A percentile compares a stretch with the other conserved stretches of the same genome.
These are phyloP conservation scores for Carpatolechia fugitivella DNA, from an alignment of 2,888 invertebrate species.

Conservation along the genomic window DNA sequence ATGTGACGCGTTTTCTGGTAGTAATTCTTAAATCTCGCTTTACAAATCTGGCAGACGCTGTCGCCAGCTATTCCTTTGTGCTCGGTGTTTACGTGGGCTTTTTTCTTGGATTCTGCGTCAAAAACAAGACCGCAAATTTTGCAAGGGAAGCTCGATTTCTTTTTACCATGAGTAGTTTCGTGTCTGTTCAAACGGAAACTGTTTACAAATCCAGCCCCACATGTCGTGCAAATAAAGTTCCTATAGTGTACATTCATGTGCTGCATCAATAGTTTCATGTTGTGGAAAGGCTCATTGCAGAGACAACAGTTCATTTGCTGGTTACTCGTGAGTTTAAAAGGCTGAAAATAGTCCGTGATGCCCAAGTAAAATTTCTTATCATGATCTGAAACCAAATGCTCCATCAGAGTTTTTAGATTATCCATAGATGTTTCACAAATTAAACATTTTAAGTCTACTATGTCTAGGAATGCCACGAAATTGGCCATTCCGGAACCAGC, in stretches of 20 bases:
- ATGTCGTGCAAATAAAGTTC: conserved; percentile 68
- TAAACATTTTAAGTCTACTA: conserved; percentile 64
- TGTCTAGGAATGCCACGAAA: conserved; percentile 64
- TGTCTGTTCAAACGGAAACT: conserved; percentile 61
- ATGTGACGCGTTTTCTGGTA: conserved; percentile 70
- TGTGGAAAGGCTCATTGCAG: conserved; percentile 60
- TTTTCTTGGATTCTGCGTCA: conserved; percentile 62
- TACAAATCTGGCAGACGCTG: conserved; percentile 69
- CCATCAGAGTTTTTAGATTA: conserved; percentile 43
- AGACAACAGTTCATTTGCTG: conserved; percentile 62
- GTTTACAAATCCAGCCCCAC: conserved; percentile 70
- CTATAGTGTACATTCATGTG: conserved; percentile 70
- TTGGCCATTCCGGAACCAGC: conserved; percentile 60
- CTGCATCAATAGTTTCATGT: conserved; percentile 66
- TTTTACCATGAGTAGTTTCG: conserved; percentile 62
- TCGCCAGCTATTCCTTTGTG: conserved; percentile 69
- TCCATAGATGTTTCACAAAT: conserved; percentile 54
- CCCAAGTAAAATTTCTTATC: conserved; percentile 60
- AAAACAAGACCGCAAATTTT: conserved; percentile 60
- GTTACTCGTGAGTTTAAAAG: conserved; percentile 56
- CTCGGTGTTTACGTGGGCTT: conserved; percentile 63
- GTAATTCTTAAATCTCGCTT: conserved; percentile 67
- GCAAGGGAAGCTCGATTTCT: conserved; percentile 62
- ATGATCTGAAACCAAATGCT: conserved; percentile 58
- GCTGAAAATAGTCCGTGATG: conserved; percentile 63